These are phyloP conservation scores for Maniola hyperantus DNA, from an alignment of 2,888 invertebrate species.

Conservation along the genomic window DNA sequence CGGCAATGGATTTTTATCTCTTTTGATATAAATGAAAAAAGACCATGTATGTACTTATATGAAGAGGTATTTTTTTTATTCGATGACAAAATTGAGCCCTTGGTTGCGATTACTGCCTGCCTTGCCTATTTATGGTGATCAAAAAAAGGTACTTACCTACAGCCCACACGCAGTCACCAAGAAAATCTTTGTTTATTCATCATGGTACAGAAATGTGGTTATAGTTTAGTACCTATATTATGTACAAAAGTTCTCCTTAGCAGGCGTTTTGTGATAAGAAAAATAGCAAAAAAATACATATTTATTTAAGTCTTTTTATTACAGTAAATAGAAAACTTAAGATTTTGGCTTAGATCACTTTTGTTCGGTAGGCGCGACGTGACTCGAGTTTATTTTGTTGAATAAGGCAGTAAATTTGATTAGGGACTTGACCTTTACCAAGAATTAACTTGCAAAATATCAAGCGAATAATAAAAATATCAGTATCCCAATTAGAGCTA, in stretches of 20 bases:
- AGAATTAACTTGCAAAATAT: background rate
- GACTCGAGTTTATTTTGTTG: conserved; percentile 8
- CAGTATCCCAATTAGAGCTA: background rate
- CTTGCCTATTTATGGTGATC: no score
- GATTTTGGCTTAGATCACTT: conserved; percentile 2
- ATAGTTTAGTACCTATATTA: background rate
- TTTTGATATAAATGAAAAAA: no score
- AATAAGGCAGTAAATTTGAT: conserved; percentile 6
- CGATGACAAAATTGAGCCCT: no score
- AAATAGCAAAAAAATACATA: background rate
- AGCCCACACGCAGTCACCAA: no score
- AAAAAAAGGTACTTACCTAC: no score
- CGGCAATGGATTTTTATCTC: no score
- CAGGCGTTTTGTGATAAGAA: background rate
- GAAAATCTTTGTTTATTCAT: no score
- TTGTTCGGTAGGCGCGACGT: background rate
- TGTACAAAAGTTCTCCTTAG: background rate
- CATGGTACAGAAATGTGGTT: no score
- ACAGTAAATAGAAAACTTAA: background rate
- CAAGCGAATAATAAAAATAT: background rate
- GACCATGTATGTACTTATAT: no score
- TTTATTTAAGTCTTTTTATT: background rate
- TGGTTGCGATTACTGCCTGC: no score
- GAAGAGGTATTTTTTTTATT: no score
- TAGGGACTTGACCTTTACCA: conserved; percentile 4